These are phyloP conservation scores for Elachura formosa DNA, from an alignment of 2,113 vertebrate genomes.

Conservation along the genomic window DNA sequence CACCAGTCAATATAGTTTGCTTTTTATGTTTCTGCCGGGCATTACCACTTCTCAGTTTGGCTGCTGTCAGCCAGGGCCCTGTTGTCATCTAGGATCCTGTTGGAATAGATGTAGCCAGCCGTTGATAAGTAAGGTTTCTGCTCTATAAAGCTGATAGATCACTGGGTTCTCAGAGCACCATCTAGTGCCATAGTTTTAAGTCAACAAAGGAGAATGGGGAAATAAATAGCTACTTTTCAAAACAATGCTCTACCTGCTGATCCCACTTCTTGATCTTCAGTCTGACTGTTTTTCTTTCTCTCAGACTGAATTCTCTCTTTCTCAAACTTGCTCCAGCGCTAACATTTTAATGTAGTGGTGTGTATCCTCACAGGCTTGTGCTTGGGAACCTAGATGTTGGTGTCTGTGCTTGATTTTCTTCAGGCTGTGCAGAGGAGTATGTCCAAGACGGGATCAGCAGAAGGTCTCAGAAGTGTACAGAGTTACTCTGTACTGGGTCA, in stretches of 20 bases:
- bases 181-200: neutral
- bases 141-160: neutral
- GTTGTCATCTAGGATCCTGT: neutral
- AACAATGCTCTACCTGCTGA: neutral
- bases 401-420: neutral
- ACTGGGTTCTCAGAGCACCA: neutral
- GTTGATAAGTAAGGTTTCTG: neutral
- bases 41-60: neutral
- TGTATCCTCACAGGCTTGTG: neutral
- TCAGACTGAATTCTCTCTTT: neutral
- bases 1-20: rapidly evolving
- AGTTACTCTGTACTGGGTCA: neutral
- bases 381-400: rapidly evolving
- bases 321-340: neutral
- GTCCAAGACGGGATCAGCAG: rapidly evolving
- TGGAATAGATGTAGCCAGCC: neutral
- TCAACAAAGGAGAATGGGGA: neutral
- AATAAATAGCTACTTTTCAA: neutral
- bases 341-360: rapidly evolving
- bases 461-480: neutral
- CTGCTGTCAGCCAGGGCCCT: neutral
- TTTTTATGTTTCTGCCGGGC: neutral
- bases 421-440: neutral
- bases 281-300: neutral
- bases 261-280: neutral